Percentiles rank a stretch among this genome's conserved stretches.
phyloP scores from a whole-genome alignment of 2,113 vertebrate genomes.

The Marmota monax region DNA sequence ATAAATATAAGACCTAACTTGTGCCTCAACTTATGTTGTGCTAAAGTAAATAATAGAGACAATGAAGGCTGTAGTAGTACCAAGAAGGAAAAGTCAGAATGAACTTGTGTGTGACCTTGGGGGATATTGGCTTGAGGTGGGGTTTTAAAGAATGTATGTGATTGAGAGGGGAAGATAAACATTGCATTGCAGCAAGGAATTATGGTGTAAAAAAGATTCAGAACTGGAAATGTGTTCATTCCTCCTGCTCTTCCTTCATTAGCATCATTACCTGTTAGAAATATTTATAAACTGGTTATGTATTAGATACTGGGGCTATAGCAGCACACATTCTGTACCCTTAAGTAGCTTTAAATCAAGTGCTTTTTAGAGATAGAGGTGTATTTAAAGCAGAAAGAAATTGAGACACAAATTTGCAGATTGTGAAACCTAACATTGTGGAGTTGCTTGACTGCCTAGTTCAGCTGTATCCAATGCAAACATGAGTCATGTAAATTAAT shows the following conservation, averaged over 20 bases:
- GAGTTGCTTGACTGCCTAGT: background rate
- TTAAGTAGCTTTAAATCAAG: conserved; percentile 14
- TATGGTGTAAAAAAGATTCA: background rate
- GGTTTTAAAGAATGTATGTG: background rate
- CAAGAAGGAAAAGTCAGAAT: background rate
- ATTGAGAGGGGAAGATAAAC: background rate
- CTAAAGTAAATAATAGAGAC: background rate
- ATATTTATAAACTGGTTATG: background rate
- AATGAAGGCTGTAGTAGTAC: background rate
- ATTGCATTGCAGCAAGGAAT: conserved; percentile 6
- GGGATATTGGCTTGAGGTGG: background rate
- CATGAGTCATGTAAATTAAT: conserved; percentile 22
- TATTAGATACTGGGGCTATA: background rate
- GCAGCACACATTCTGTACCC: background rate
- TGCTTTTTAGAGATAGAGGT: background rate
- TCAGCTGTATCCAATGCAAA: background rate
- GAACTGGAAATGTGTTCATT: background rate
- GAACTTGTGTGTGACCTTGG: background rate
- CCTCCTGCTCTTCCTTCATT: background rate
- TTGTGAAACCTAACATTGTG: background rate
- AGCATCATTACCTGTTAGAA: conserved; percentile 9
- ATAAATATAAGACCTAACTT: background rate
- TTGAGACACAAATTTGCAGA: background rate
- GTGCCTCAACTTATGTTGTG: background rate
- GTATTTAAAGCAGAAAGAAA: conserved; percentile 9